Evolutionary conservation across 1,140 invertebrate species (phyloP).

Genomic region (Cyphomyrmex costatus): DNA sequence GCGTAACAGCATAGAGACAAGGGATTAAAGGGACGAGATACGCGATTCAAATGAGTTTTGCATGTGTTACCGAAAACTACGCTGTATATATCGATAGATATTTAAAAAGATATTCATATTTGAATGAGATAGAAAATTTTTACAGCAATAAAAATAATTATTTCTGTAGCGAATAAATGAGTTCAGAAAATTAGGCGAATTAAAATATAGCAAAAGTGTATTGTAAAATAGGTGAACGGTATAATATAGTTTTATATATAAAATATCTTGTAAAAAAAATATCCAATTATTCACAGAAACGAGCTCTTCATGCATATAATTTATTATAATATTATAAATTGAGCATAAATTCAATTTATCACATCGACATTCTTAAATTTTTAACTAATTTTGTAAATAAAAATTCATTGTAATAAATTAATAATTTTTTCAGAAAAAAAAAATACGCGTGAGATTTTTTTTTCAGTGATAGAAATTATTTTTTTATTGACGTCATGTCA

Average conservation of each 20-base stretch:
- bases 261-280: not conserved
- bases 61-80: constrained; percentile 21
- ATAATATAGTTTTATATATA: not conserved
- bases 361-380: not conserved
- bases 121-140: not conserved
- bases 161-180: not conserved
- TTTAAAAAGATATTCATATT: not conserved
- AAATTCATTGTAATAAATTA: not conserved
- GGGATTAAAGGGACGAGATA: constrained; percentile 36
- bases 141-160: not conserved
- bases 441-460: not conserved
- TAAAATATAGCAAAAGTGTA: not conserved
- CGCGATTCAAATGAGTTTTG: constrained; percentile 36
- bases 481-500: too few species aligned
- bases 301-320: not conserved
- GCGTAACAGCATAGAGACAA: constrained; percentile 32
- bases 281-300: not conserved
- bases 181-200: not conserved
- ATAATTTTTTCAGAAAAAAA: not conserved
- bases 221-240: not conserved
- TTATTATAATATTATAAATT: too few species aligned
- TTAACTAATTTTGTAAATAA: not conserved
- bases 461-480: too few species aligned
- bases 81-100: not conserved
- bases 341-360: not conserved